Conservation (phyloP, 2,797 vertebrate species). For the Diplodus puntazzo region DNA sequence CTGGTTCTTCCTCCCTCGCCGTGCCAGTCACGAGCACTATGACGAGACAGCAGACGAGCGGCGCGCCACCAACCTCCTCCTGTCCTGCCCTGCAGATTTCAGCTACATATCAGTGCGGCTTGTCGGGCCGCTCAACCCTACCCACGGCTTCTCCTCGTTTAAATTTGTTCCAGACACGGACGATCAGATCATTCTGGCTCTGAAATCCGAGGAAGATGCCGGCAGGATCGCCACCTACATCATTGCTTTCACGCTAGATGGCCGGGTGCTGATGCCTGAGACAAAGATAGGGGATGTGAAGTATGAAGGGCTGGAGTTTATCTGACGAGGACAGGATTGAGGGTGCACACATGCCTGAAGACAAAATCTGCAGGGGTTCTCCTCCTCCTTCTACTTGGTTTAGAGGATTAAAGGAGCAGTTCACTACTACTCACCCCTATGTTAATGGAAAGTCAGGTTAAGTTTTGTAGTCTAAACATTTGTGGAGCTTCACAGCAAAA, state of each 20-base stretch:
- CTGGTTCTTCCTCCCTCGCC: constrained; percentile 97
- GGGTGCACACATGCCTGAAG: background rate
- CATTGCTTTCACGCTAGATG: constrained; percentile 92
- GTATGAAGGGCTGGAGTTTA: constrained; percentile 96
- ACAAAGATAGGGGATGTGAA: constrained; percentile 92
- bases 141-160: constrained; percentile 96
- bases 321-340: constrained; percentile 72
- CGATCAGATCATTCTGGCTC: constrained; percentile 92
- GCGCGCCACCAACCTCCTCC: constrained; percentile 91
- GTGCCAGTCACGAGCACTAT: constrained; percentile 91
- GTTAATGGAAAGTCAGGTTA: too few species aligned
- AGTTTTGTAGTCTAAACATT: too few species aligned
- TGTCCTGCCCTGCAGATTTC: constrained; percentile 90
- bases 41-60: constrained; percentile 90
- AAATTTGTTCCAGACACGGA: constrained; percentile 94
- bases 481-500: too few species aligned
- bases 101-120: constrained; percentile 72
- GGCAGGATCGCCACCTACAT: constrained; percentile 92
- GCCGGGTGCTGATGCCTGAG: constrained; percentile 91
- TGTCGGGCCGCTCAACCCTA: constrained; percentile 87
- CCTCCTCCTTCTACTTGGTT: background rate
- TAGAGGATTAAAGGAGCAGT: too few species aligned
- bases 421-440: too few species aligned
- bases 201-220: constrained; percentile 94
- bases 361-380: background rate